phyloP scores from a whole-genome alignment of 2,113 vertebrate genomes.

The Zosterops hypoxanthus region DNA sequence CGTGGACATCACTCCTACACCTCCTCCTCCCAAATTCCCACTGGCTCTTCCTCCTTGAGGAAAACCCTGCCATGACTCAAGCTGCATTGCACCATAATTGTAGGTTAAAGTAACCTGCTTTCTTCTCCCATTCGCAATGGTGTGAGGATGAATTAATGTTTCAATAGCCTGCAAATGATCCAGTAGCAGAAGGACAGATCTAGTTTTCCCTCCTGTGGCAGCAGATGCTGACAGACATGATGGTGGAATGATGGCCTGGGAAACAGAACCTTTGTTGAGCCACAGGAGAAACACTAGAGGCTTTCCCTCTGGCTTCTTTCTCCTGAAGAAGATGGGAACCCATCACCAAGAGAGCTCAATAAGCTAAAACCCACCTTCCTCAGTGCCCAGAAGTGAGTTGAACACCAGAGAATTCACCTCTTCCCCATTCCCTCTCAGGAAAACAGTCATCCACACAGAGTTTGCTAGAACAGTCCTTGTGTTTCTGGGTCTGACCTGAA shows the following conservation, averaged over 20 bases:
- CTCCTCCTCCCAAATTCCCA: background rate
- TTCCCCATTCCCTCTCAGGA: background rate
- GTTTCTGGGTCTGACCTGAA: background rate
- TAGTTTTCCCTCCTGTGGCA: accelerated
- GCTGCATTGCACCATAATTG: background rate
- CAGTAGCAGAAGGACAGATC: background rate
- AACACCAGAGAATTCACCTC: background rate
- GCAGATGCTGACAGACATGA: background rate
- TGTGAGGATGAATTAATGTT: background rate
- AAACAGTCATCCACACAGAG: background rate
- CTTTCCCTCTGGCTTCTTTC: background rate
- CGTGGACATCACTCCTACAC: background rate
- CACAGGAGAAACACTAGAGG: background rate
- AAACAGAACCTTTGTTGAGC: background rate
- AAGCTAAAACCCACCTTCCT: background rate
- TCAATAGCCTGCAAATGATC: background rate
- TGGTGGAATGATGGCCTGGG: background rate
- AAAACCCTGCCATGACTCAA: background rate
- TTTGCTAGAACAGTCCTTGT: background rate
- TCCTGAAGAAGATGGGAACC: background rate
- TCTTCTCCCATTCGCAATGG: background rate
- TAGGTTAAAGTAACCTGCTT: background rate
- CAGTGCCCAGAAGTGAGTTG: background rate
- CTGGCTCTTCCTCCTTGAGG: background rate
- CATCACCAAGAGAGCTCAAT: background rate